Conservation (phyloP, 92 coral and sea anemone species). For the Parazoanthus atlanticus region DNA sequence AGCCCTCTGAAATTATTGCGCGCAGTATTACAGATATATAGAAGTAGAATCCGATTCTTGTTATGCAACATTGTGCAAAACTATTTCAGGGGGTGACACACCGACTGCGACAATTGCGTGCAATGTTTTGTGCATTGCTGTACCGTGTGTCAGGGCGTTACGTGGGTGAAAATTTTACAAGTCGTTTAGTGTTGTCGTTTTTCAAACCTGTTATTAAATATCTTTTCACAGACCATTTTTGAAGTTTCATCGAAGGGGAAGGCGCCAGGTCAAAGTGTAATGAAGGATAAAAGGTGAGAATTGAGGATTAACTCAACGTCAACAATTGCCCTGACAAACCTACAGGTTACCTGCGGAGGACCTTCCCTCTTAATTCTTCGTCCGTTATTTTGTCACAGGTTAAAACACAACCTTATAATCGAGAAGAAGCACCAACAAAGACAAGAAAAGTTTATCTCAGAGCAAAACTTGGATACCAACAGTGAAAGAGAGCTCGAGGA, state of each 20-base stretch:
- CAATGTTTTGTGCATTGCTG: too few species aligned
- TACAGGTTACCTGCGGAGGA: not conserved
- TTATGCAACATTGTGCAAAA: too few species aligned
- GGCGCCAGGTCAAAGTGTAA: not conserved
- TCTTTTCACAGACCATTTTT: not conserved
- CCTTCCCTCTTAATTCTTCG: too few species aligned
- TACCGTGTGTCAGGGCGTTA: too few species aligned
- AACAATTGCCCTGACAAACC: not conserved
- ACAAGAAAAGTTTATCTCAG: not conserved
- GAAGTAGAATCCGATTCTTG: too few species aligned
- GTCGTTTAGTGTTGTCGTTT: not conserved
- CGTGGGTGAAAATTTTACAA: too few species aligned
- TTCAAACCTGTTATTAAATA: too few species aligned
- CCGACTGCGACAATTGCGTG: too few species aligned
- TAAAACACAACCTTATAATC: conserved; percentile 1
- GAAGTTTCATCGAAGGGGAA: conserved; percentile 6
- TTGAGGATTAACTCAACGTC: not conserved
- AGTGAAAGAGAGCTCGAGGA: not conserved
- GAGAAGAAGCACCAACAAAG: not conserved
- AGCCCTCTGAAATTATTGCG: too few species aligned
- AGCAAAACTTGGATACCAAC: not conserved
- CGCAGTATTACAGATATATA: too few species aligned
- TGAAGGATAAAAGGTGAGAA: conserved; percentile 7
- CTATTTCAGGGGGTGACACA: too few species aligned
- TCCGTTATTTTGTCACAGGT: not conserved